Base-by-base conservation (phyloP, 2,797 vertebrate species). In the Parambassis ranga region DNA sequence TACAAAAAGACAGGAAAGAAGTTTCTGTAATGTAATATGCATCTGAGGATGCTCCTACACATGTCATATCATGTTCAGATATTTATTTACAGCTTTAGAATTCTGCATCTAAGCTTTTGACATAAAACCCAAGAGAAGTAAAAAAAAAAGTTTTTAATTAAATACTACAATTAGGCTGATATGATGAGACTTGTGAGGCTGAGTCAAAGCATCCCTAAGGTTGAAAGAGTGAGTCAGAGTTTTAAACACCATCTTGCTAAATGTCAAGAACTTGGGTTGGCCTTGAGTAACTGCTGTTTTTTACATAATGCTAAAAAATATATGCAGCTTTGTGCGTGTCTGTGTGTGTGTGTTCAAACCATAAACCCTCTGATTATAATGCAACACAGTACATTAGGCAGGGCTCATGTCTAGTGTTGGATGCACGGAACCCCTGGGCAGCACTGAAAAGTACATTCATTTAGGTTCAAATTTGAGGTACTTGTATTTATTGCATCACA, bases 241-340 rank as follows among this genome's bases (percentile, higher is more conserved):
- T 69, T 61, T 61, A 53, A 71, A 79, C 47, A 71, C 31, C 22
- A 46, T 75, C 53, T 58, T 66, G 22, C 52, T 69, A 72, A 79
- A 84, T 76, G 72, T 75, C 71, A 87, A n/a, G 24, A 43, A 66
- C 71, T 63, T 67, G 44, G 22, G 31, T 61, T 56, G 20, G 42
- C 49, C 39, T 59, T 31, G 20, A 32, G 49, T 57, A 50, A 61
- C 13, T 36, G 20, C 30, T 51, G 35, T 33, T 64, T 65, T 33
- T 27, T 18, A 22, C 39, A 71, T n/a, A 52, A 64, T 57, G 20
- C 30, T 24, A 38, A 24, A 46, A 6, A 52, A 26, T 49, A 44
- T 11, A 51, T 7, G 32, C 20, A 6, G 10, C 13, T 15, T 35
- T 15, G 9, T 4, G 19, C 3, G 46, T 6, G 48, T 44, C 46